phyloP scores from a whole-genome alignment of 1,140 invertebrate genomes.

The Gonioctena quinquepunctata region DNA sequence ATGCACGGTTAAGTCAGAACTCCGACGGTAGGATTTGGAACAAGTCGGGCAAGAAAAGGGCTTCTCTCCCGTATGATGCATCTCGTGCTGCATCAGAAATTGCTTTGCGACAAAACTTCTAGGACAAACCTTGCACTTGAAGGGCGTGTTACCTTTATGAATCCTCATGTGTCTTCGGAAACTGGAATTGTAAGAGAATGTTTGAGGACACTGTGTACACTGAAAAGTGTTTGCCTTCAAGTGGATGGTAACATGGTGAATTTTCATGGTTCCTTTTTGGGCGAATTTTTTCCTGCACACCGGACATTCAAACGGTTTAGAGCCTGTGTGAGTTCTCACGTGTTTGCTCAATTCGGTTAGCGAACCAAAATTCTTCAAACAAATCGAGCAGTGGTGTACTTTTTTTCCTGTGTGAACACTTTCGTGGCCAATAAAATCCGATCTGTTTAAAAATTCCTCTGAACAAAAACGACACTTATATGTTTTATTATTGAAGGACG shows the following conservation, averaged over 20 bases:
- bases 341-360: slow-evolving; percentile 53
- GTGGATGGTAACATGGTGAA: slow-evolving; percentile 24
- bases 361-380: slow-evolving; percentile 59
- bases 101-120: background rate
- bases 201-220: slow-evolving; percentile 48
- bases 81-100: background rate
- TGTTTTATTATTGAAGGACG: too few relatives aligned
- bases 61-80: background rate
- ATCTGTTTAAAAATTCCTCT: too few relatives aligned
- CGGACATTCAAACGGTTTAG: slow-evolving; percentile 42
- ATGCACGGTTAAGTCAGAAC: slow-evolving; percentile 32
- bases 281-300: slow-evolving; percentile 24
- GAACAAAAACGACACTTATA: too few relatives aligned
- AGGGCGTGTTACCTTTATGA: slow-evolving; percentile 37
- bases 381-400: slow-evolving; percentile 71
- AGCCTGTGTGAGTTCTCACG: slow-evolving; percentile 54
- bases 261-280: background rate
- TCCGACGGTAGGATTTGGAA: background rate
- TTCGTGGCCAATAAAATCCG: too few relatives aligned
- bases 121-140: slow-evolving; percentile 42
- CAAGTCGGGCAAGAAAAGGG: background rate
- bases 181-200: slow-evolving; percentile 47
- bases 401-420: slow-evolving; percentile 71
- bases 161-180: slow-evolving; percentile 49
- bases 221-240: slow-evolving; percentile 44